Evolutionary conservation across 2,888 invertebrate species (phyloP).

Genomic region (Timandra comae): DNA sequence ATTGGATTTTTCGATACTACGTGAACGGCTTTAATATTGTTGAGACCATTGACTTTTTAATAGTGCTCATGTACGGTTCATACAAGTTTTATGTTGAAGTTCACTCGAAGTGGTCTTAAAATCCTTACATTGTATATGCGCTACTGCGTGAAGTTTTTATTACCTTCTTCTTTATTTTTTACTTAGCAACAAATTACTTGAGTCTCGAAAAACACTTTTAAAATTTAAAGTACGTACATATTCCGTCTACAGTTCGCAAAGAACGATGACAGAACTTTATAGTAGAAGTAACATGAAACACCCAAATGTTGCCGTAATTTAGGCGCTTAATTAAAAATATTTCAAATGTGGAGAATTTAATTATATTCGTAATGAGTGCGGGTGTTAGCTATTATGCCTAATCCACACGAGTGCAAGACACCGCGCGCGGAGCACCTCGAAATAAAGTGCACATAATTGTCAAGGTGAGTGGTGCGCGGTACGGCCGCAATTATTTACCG

Average conservation of each 20-base stretch:
- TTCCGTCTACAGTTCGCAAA: too few relatives aligned
- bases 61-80: constrained; percentile 1
- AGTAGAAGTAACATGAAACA: too few relatives aligned
- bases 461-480: constrained; percentile 54
- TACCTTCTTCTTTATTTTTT: too few relatives aligned
- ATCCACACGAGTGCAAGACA: constrained; percentile 18
- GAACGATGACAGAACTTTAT: too few relatives aligned
- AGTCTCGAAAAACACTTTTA: too few relatives aligned
- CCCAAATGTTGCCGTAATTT: too few relatives aligned
- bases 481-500: constrained; percentile 67
- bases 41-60: constrained; percentile 13
- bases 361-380: not conserved
- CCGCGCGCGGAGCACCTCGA: constrained; percentile 40
- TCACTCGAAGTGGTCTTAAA: constrained; percentile 6
- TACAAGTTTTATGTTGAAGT: constrained; percentile 7
- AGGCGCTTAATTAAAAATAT: too few relatives aligned
- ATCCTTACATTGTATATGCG: constrained; percentile 7
- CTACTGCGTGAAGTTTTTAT: not conserved
- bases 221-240: too few relatives aligned
- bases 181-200: too few relatives aligned
- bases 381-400: constrained; percentile 2
- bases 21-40: too few relatives aligned
- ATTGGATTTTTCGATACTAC: too few relatives aligned
- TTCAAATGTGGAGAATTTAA: not conserved
- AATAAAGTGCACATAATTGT: constrained; percentile 69